Percentiles rank a stretch among this genome's conserved stretches.
Evolutionary conservation across 2,888 invertebrate species (phyloP).

Genomic region (Parapristionchus giblindavisi): DNA sequence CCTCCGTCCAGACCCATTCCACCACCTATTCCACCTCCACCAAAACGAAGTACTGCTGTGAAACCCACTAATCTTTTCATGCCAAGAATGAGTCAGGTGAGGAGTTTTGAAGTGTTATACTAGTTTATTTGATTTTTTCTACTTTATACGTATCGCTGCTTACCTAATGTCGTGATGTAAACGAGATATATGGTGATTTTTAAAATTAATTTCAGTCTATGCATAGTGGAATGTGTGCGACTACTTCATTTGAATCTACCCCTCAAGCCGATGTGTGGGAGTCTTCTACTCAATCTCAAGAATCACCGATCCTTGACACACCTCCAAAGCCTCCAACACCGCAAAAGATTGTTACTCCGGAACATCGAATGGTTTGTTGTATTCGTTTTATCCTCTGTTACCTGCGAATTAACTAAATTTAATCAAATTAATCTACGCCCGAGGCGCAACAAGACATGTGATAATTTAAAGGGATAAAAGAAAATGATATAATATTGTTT

Average conservation of each 20-base stretch:
- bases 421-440: too few species aligned
- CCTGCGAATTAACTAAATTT: too few species aligned
- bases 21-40: constrained; percentile 18
- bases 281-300: not conserved
- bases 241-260: not conserved
- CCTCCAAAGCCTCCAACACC: not conserved
- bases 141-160: too few species aligned
- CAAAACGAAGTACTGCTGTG: not conserved
- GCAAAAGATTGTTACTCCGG: too few species aligned
- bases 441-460: too few species aligned
- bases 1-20: not conserved
- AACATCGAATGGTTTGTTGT: constrained; percentile 29
- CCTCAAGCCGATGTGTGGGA: not conserved
- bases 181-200: not conserved
- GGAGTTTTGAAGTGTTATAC: not conserved
- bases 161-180: not conserved
- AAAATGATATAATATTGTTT: too few species aligned
- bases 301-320: not conserved
- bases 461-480: too few species aligned
- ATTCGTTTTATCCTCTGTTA: too few species aligned
- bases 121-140: too few species aligned
- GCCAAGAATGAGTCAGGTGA: constrained; percentile 26
- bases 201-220: constrained; percentile 5
- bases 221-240: constrained; percentile 18
- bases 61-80: not conserved